Base-by-base conservation (phyloP, 1,140 invertebrate species). In the Drosophila nikananu region DNA sequence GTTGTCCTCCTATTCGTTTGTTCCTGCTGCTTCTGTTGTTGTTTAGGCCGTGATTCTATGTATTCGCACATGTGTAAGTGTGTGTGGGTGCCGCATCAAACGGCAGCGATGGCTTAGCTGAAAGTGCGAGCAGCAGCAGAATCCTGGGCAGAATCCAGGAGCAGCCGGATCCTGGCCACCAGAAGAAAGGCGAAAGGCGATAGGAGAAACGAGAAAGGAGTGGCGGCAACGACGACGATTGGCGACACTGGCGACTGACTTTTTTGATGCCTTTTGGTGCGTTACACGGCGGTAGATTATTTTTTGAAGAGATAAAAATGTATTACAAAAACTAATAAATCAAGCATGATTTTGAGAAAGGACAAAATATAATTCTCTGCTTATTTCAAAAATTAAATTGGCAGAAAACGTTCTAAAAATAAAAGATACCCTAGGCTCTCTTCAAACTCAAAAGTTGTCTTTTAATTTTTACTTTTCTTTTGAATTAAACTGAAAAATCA, bases 11-110 rank as follows among this genome's bases (percentile, higher is more conserved):
- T 67, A 48, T 19, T 32, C 30, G 7, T 12, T 32, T 44, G 55
- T n/a, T 61, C 9, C 35, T 57, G 48, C 35, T 58, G n/a, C 32
- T 55, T n/a, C 19, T 25, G 54, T 17, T 59, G 74, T 86, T 86
- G 83, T 82, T 84, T 81, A 83, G 81, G 81, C 81, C 80, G 49
- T 79, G 70, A 75, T 65, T 80, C 68, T 72, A 67, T 74, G 55
- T 74, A 76, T 81, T 76, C 41, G 54, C 42, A 37, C 4, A 46
- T 48, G 62, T 46, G 10, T 25, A 58, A 46, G 19, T 48, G 21
- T 23, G 12, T 49, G 23, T 37, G 35, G 35, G 73, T 83, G 77
- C 84, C 75, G 70, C 76, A 89, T 77, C 80, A 80, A 81, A 64
- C 64, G 46, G 58, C 71, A 71, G 63, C 78, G 57, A 48, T 66